These are phyloP conservation scores for Callyntrura sp. DNA, from an alignment of 2,888 invertebrate species.

Conservation along the genomic window DNA sequence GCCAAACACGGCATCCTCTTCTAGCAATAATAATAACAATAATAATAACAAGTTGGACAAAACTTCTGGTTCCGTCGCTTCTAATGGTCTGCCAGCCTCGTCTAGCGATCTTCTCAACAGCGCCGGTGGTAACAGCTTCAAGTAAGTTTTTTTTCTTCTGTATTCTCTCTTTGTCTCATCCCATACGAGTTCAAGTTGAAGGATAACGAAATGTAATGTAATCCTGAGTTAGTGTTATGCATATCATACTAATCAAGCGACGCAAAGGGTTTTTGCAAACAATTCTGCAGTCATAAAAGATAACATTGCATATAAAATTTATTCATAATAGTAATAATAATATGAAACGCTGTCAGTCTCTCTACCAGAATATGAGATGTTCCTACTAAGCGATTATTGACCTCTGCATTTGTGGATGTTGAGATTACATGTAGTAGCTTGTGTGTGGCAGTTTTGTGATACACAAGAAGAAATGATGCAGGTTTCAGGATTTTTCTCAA, in stretches of 20 bases:
- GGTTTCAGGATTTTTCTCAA: not conserved
- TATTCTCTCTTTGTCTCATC: not conserved
- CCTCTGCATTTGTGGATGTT: not conserved
- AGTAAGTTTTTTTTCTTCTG: slow-evolving; percentile 76
- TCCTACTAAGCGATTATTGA: slow-evolving; percentile 30
- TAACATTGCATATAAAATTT: not conserved
- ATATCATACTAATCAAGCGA: slow-evolving; percentile 29
- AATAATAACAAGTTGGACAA: slow-evolving; percentile 81
- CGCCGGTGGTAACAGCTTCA: slow-evolving; percentile 77
- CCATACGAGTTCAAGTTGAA: slow-evolving; percentile 21
- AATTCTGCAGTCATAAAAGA: slow-evolving; percentile 23
- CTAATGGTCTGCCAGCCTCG: slow-evolving; percentile 68
- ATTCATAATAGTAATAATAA: not conserved
- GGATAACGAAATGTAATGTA: not conserved
- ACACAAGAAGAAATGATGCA: not conserved
- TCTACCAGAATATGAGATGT: not conserved
- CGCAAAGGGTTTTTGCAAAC: not conserved
- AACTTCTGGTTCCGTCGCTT: slow-evolving; percentile 73
- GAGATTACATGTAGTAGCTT: too few species aligned
- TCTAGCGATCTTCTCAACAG: slow-evolving; percentile 73
- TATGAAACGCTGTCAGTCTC: not conserved
- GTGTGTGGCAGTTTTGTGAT: not conserved
- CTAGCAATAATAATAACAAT: slow-evolving; percentile 64
- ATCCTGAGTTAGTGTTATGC: not conserved
- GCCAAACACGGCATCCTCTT: slow-evolving; percentile 69